Conservation (phyloP, 92 coral and sea anemone species). For the Phenganax stokvisi region DNA sequence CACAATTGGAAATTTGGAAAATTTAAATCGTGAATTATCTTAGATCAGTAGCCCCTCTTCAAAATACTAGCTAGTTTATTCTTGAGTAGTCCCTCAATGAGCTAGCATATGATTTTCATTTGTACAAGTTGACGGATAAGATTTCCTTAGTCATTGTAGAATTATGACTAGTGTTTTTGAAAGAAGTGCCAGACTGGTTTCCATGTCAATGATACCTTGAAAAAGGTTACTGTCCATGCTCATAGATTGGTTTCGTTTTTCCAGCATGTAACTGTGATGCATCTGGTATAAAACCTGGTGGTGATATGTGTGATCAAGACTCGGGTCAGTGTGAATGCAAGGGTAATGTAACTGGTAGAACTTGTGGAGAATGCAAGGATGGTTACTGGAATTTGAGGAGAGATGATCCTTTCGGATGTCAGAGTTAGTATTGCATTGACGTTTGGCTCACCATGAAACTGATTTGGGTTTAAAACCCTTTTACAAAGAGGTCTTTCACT, state of each 20-base stretch:
- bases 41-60: no score
- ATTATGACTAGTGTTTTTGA: no score
- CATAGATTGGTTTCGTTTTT: not conserved
- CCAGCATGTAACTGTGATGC: constrained; percentile 80
- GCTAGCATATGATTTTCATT: no score
- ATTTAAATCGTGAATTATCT: not conserved
- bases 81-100: no score
- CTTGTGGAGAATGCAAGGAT: constrained; percentile 68
- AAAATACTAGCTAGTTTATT: no score
- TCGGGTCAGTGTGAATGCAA: constrained; percentile 92
- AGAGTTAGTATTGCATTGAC: constrained; percentile 50
- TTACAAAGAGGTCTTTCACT: not conserved
- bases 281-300: constrained; percentile 59
- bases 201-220: no score
- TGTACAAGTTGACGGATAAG: no score
- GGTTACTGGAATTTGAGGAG: constrained; percentile 68
- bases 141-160: no score
- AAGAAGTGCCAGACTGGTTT: no score
- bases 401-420: constrained; percentile 64
- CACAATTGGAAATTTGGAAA: not conserved
- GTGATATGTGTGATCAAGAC: constrained; percentile 54
- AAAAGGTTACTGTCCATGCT: not conserved
- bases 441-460: not conserved
- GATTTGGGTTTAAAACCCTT: not conserved
- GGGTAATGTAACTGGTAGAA: constrained; percentile 62